Evolutionary conservation across 2,113 vertebrate species (phyloP).

Genomic region (Glareola pratincola): DNA sequence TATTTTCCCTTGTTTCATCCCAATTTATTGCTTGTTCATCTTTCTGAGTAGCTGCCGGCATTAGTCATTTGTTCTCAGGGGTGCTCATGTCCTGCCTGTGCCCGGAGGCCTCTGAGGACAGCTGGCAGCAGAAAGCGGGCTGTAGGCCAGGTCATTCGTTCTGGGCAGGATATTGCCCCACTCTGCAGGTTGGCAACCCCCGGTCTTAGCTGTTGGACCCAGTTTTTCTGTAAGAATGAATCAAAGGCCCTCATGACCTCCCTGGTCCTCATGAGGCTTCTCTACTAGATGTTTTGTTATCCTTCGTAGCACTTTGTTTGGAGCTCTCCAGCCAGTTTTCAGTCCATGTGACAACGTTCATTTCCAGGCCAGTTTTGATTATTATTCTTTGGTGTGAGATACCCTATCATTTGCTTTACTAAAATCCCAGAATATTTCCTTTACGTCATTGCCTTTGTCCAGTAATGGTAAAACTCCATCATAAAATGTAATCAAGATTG

Average conservation of each 20-base stretch:
- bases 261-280: not conserved
- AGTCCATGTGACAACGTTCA: constrained; percentile 12
- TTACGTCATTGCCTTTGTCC: constrained; percentile 48
- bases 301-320: constrained; percentile 19
- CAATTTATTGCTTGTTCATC: not conserved
- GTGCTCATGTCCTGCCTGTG: not conserved
- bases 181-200: not conserved
- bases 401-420: constrained; percentile 38
- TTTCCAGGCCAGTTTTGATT: constrained; percentile 52
- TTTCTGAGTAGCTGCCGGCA: not conserved
- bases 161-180: not conserved
- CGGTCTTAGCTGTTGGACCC: not conserved
- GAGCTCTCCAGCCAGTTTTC: constrained; percentile 14
- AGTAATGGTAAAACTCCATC: constrained; percentile 37
- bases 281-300: not conserved
- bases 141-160: not conserved
- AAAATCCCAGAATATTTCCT: constrained; percentile 52
- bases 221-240: not conserved
- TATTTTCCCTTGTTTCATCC: not conserved
- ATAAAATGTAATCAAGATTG: constrained; percentile 57
- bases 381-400: constrained; percentile 48
- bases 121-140: not conserved
- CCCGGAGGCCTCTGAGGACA: not conserved
- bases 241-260: not conserved
- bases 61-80: not conserved